These are phyloP conservation scores for Stenurella melanura DNA, from an alignment of 2,888 invertebrate genomes.

Conservation along the genomic window DNA sequence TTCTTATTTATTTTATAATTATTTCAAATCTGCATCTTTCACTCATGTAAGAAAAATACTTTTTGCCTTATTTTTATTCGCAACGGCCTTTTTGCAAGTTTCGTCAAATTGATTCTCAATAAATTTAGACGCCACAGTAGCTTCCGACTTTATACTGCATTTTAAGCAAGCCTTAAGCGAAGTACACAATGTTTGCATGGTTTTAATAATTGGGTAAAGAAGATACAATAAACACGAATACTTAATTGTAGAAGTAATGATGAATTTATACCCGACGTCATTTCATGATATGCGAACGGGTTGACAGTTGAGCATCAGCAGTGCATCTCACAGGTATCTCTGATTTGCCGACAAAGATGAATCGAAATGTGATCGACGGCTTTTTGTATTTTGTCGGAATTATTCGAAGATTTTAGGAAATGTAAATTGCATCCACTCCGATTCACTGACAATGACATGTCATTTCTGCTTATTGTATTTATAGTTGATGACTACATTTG, in stretches of 20 bases:
- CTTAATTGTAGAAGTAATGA: constrained; percentile 28
- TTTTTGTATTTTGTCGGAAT: constrained; percentile 45
- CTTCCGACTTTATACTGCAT: too few species aligned
- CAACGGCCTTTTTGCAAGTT: too few species aligned
- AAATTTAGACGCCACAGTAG: too few species aligned
- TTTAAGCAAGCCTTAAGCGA: too few species aligned
- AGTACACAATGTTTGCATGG: neutral
- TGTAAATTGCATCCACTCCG: constrained; percentile 52
- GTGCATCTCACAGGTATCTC: constrained; percentile 18
- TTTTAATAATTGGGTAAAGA: neutral
- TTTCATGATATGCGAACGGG: constrained; percentile 42
- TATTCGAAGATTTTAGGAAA: constrained; percentile 56
- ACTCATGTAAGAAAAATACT: too few species aligned
- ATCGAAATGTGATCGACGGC: constrained; percentile 53
- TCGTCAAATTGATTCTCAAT: too few species aligned
- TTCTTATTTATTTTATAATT: too few species aligned
- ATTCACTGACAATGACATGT: constrained; percentile 45
- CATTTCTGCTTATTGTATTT: constrained; percentile 50
- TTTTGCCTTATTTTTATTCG: too few species aligned
- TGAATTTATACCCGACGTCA: constrained; percentile 43
- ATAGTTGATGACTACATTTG: constrained; percentile 45
- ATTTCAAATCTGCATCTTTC: too few species aligned
- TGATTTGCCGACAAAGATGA: constrained; percentile 52
- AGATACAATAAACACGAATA: constrained; percentile 2
- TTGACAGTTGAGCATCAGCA: constrained; percentile 48